These are phyloP conservation scores for Meriones psammophilus DNA, from an alignment of 2,797 vertebrate species.

Conservation along the genomic window DNA sequence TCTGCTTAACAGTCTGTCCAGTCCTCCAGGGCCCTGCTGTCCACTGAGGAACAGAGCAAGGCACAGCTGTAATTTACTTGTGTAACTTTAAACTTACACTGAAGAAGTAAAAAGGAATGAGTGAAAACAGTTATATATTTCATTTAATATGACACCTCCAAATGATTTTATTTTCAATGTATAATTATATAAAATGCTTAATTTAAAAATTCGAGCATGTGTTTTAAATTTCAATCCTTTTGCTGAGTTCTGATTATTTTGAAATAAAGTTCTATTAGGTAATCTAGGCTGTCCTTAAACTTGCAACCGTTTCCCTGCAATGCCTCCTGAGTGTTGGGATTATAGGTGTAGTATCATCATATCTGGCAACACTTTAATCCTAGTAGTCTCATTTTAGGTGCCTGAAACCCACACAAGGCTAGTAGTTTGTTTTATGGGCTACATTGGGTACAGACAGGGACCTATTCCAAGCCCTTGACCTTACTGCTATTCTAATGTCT, in stretches of 20 bases:
- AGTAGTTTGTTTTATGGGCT: neutral
- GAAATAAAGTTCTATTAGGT: neutral
- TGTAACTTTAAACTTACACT: neutral
- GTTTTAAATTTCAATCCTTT: neutral
- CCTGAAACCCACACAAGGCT: neutral
- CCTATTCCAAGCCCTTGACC: neutral
- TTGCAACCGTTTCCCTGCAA: neutral
- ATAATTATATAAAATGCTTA: conserved; percentile 8
- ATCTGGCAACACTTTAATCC: neutral
- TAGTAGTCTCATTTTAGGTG: neutral
- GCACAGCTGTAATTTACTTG: neutral
- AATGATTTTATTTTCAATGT: conserved; percentile 47
- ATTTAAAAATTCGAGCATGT: conserved; percentile 12
- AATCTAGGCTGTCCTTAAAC: neutral
- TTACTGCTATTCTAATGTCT: neutral
- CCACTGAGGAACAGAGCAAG: neutral
- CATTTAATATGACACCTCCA: conserved; percentile 27
- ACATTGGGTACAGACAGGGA: neutral
- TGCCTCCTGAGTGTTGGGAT: neutral
- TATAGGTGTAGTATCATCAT: neutral
- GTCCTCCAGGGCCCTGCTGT: neutral
- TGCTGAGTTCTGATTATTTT: neutral
- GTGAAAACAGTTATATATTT: neutral
- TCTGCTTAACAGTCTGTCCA: conserved; percentile 3
- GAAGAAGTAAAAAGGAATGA: conserved; percentile 11